These are phyloP conservation scores for Dicerorhinus sumatrensis DNA, from an alignment of 2,113 vertebrate genomes.

Conservation along the genomic window DNA sequence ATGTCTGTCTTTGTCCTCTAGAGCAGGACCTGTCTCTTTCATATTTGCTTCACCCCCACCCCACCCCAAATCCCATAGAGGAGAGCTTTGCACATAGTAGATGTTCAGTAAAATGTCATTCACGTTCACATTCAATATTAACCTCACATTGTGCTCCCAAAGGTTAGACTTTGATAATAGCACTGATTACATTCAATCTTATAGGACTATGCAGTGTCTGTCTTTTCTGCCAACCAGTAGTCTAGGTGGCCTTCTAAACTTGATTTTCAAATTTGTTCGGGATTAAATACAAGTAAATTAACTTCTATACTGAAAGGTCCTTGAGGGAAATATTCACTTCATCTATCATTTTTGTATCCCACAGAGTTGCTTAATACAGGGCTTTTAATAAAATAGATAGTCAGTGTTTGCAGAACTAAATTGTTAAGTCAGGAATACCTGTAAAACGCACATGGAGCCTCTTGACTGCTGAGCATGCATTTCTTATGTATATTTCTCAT, in stretches of 20 bases:
- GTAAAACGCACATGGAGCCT: slow-evolving; percentile 62
- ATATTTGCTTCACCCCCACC: not conserved
- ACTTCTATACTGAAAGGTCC: slow-evolving; percentile 32
- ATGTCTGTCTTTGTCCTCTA: not conserved
- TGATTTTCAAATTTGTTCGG: slow-evolving; percentile 18
- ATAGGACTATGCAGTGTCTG: accelerated
- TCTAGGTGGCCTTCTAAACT: not conserved
- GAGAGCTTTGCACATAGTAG: not conserved
- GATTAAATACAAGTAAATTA: slow-evolving; percentile 56
- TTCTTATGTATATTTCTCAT: slow-evolving; percentile 77
- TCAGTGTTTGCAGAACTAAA: slow-evolving; percentile 68
- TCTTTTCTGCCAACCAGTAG: not conserved
- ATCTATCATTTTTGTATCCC: slow-evolving; percentile 43
- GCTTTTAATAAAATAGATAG: slow-evolving; percentile 60
- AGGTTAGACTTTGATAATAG: not conserved
- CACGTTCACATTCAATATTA: not conserved
- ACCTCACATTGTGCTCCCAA: not conserved
- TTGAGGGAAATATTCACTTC: slow-evolving; percentile 45
- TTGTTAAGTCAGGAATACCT: slow-evolving; percentile 70
- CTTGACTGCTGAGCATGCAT: slow-evolving; percentile 69
- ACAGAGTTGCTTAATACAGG: slow-evolving; percentile 54
- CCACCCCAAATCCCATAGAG: not conserved
- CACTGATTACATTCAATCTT: not conserved
- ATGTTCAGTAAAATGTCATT: not conserved
- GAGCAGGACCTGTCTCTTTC: not conserved